Conservation (phyloP, 1,140 invertebrate genomes). For the Sweltsa coloradensis region DNA sequence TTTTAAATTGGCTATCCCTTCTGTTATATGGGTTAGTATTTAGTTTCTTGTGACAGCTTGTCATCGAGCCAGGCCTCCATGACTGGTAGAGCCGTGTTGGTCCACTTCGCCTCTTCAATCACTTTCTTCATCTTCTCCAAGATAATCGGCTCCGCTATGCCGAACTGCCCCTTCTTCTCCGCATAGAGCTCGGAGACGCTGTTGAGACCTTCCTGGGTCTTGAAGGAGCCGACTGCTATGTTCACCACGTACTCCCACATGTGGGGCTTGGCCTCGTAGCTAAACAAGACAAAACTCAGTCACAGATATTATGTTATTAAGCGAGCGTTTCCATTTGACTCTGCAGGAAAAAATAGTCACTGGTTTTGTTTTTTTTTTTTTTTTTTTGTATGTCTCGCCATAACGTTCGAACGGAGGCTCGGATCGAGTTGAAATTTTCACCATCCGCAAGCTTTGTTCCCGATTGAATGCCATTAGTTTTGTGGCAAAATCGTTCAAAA, state of each 20-base stretch:
- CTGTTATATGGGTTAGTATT: no score
- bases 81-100: slow-evolving; percentile 49
- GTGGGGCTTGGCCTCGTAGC: slow-evolving; percentile 48
- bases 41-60: slow-evolving; percentile 35
- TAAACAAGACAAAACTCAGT: no score
- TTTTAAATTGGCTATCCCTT: no score
- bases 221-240: slow-evolving; percentile 54
- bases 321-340: no score
- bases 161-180: slow-evolving; percentile 43
- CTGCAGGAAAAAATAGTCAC: not conserved
- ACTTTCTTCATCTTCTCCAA: slow-evolving; percentile 52
- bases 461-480: no score
- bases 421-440: not conserved
- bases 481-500: no score
- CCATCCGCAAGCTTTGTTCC: no score
- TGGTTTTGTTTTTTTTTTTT: not conserved
- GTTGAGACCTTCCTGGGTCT: slow-evolving; percentile 52
- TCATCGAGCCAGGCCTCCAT: slow-evolving; percentile 52
- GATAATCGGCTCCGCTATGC: slow-evolving; percentile 49
- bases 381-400: not conserved
- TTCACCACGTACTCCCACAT: slow-evolving; percentile 59
- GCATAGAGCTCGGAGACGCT: slow-evolving; percentile 39
- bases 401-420: not conserved
- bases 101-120: slow-evolving; percentile 54
- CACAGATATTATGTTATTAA: no score